Evolutionary conservation across 2,888 invertebrate genomes (phyloP), one percentile per base, ranked within the genome.

Genomic region (Plutella xylostella): DNA sequence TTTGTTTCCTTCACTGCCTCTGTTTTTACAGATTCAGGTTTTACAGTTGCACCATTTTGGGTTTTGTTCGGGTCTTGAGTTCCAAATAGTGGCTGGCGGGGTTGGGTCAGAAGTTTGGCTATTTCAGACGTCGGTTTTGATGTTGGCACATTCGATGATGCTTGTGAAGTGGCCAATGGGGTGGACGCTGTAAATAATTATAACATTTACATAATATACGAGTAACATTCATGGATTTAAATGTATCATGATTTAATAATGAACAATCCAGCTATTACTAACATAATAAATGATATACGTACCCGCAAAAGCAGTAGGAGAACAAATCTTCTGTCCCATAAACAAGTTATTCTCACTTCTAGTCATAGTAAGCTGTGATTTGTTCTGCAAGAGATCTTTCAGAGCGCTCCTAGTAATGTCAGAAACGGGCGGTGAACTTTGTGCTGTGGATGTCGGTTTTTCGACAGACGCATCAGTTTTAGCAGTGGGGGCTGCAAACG

Each of bases 281-380:
- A n/a, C n/a, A n/a, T n/a, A n/a, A n/a, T n/a, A n/a, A n/a, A n/a
- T n/a, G 9, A 9, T 22, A 5, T 9, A 22, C 22, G 5, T 60
- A 79, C 78, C 64, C 25, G 56, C 53, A 52, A 74, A 71, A 1
- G 68, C 59, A 19, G 66, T 59, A 2, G 82, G 82, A 3, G 77
- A 69, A 53, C 83, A 82, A 51, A 83, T 78, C 43, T 67, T 71
- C 50, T 78, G 80, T 45, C 78, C 80, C 74, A 80, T 73, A 41
- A 82, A 83, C 0, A 61, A 63, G 46, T 69, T 78, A 1, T 55
- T 54, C 21, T 67, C 65, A 31, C 56, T 70, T 45, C 59, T 60
- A n/a, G 50, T 28, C 55, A 64, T 51, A 19, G 52, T 61, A 0
- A 62, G 56, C 51, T 70, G 69, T 3, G 31, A 17, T 46, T 71